phyloP scores from a whole-genome alignment of 2,797 vertebrate species.

The Sebastes iracundus region DNA sequence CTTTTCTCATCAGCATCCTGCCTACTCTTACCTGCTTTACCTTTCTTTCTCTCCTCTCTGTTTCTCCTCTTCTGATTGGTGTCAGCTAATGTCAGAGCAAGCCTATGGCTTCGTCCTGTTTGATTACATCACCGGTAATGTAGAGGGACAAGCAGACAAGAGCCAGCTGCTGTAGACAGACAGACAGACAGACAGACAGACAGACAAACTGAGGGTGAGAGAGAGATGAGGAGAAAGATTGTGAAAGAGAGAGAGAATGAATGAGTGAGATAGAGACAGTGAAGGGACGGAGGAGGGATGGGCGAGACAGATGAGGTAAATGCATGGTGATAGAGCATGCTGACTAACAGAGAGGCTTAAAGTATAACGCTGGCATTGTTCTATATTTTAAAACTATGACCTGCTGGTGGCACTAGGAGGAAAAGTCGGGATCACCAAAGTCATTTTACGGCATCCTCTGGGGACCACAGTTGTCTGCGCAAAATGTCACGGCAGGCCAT shows the following conservation, averaged over 20 bases:
- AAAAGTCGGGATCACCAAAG: not conserved
- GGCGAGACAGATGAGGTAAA: conserved; percentile 52
- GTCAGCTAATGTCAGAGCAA: conserved; percentile 81
- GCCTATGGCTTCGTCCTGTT: conserved; percentile 88
- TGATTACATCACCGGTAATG: conserved; percentile 87
- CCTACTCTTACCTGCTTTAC: conserved; percentile 40
- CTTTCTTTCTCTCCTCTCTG: conserved; percentile 37
- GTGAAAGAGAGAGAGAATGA: not conserved
- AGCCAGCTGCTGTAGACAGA: conserved; percentile 72
- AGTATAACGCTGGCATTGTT: not conserved
- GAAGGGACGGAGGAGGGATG: conserved; percentile 11
- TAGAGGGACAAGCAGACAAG: conserved; percentile 78
- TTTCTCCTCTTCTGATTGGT: conserved; percentile 46
- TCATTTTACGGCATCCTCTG: not conserved
- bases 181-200: conserved; percentile 59
- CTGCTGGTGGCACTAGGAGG: not conserved
- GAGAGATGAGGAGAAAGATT: conserved; percentile 9
- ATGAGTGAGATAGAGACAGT: conserved; percentile 1
- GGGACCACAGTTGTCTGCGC: not conserved
- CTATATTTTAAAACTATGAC: not conserved
- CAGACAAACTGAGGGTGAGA: conserved; percentile 36
- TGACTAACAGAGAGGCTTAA: conserved; percentile 28
- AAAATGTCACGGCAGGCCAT: not conserved
- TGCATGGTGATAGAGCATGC: conserved; percentile 59
- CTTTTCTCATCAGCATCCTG: conserved; percentile 14